Evolutionary conservation across 2,797 vertebrate genomes (phyloP), one percentile per base, ranked within the genome.

Genomic region (Coranthus polyacanthus): DNA sequence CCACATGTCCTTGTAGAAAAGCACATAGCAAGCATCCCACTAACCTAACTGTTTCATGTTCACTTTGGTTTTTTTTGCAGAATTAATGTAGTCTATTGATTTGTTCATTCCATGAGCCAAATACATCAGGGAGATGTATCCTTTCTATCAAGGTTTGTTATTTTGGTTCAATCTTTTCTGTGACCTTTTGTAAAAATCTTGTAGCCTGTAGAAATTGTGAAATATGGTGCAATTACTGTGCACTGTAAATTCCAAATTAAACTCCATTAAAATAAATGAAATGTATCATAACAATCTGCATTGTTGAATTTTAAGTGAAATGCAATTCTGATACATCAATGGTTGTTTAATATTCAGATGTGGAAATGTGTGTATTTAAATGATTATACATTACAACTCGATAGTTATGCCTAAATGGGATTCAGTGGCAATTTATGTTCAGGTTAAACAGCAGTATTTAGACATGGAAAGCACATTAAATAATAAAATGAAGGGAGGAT

Each of bases 41-140:
- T 13, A n/a, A 68, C 39, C 21, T 52, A 45, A 61, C 42, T 57
- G 12, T 53, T 26, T 20, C 44, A 55, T 53, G 21, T 60, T 53
- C 41, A 43, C 36, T 41, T 38, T 17, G 17, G n/a, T n/a, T 75
- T 72, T 66, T 44, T 18, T 53, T 32, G 7, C 29, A 8, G 9
- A 43, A 67, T 58, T 53, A 16, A 58, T 64, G 26, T 51, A 52
- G 12, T 55, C 4, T 58, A 52, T 70, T 68, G 58, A 75, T 82
- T 50, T 34, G n/a, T 29, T 20, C 34, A 42, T 13, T 62, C 51
- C 18, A 56, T 37, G 38, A 53, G 13, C 20, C 16, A 10, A 54
- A 58, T 45, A 52, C 66, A 38, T 44, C 46, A 38, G 17, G 22
- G 44, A 7, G 16, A 61, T 61, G 20, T 45, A 58, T 57, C 3